A percentile compares a stretch with the other conserved stretches of the same genome.
phyloP scores from a whole-genome alignment of 2,888 invertebrate genomes.

The Trachelus stipa region DNA sequence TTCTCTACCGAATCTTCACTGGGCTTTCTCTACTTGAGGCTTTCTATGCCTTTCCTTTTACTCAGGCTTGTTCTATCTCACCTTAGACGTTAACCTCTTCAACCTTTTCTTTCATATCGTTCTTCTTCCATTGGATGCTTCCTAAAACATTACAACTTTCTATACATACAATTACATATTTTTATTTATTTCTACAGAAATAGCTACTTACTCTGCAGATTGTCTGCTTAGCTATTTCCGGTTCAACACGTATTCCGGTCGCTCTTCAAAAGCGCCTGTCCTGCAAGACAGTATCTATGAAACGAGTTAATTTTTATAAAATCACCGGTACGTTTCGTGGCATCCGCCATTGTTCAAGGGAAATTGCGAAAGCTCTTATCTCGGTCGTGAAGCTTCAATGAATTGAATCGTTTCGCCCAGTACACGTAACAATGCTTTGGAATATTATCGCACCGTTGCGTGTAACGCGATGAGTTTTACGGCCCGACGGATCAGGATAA shows the following conservation, averaged over 20 bases:
- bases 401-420: background rate
- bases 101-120: background rate
- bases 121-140: background rate
- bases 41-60: background rate
- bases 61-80: background rate
- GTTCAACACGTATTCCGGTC: background rate
- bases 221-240: background rate
- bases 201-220: background rate
- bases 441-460: background rate
- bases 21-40: background rate
- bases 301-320: background rate
- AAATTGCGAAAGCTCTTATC: background rate
- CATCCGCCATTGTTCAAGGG: background rate
- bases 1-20: background rate
- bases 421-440: background rate
- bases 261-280: background rate
- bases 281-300: background rate
- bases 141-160: background rate
- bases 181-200: background rate
- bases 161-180: background rate
- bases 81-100: background rate
- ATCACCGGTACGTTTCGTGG: background rate
- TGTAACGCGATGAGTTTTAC: background rate
- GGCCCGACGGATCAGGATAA: background rate
- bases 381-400: constrained; percentile 1